Evolutionary conservation across 2,797 vertebrate species (phyloP).

Genomic region (Iguana delicatissima): DNA sequence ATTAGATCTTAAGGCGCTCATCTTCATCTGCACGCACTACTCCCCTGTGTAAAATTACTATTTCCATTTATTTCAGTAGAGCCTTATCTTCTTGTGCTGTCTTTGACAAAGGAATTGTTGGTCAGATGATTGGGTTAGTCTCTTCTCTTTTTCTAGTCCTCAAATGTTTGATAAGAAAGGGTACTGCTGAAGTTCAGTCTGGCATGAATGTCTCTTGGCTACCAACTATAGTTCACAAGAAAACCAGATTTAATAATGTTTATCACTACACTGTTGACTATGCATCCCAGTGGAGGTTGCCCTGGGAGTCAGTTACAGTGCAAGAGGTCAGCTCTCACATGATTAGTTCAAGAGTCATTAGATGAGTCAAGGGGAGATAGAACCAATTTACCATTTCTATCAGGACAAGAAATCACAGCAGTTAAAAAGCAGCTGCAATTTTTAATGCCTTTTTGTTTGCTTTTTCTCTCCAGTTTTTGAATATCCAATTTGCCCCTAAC

Average conservation of each 20-base stretch:
- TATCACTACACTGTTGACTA: neutral
- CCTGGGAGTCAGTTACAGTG: neutral
- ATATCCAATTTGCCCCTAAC: neutral
- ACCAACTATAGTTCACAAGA: neutral
- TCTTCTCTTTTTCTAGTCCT: neutral
- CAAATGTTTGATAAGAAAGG: neutral
- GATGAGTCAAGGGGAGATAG: neutral
- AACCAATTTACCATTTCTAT: constrained; percentile 3
- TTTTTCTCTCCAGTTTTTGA: neutral
- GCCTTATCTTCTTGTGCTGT: neutral
- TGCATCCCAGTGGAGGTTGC: neutral
- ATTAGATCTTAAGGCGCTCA: too few species aligned
- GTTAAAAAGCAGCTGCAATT: neutral
- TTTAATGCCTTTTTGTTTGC: neutral
- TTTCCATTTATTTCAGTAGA: neutral
- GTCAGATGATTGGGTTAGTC: neutral
- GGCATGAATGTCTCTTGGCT: neutral
- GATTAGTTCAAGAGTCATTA: constrained; percentile 1
- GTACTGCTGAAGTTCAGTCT: neutral
- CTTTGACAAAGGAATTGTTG: neutral
- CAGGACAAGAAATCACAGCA: neutral
- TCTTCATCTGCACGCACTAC: neutral
- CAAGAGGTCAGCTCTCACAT: neutral
- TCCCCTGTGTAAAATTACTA: too few species aligned
- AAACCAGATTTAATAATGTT: neutral